These are phyloP conservation scores for Dryocosmus kuriphilus DNA, from an alignment of 2,888 invertebrate genomes.

Conservation along the genomic window DNA sequence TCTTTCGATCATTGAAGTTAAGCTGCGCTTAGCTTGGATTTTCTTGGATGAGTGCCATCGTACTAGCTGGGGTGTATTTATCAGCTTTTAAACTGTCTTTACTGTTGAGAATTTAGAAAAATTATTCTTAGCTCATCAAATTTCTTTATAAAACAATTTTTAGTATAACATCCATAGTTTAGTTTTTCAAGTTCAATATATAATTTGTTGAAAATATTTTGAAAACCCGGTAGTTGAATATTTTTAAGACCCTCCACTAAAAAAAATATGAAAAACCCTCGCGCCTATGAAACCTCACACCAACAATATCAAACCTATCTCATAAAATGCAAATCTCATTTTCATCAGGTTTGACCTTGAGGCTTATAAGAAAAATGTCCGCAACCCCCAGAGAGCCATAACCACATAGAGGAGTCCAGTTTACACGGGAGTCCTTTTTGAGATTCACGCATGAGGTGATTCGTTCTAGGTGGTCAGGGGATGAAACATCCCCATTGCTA, in stretches of 20 bases:
- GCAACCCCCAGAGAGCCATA: neutral
- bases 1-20: too few relatives aligned
- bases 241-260: neutral
- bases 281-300: neutral
- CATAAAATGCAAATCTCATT: constrained; percentile 2
- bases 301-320: neutral
- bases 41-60: too few relatives aligned
- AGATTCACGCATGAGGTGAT: constrained; percentile 36
- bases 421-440: constrained; percentile 16
- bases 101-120: too few relatives aligned
- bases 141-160: too few relatives aligned
- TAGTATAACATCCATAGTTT: too few relatives aligned
- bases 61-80: too few relatives aligned
- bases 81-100: too few relatives aligned
- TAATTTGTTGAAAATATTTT: too few relatives aligned
- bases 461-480: constrained; percentile 41
- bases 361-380: neutral
- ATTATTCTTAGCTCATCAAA: too few relatives aligned
- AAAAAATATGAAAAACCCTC: neutral
- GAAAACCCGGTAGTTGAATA: too few relatives aligned
- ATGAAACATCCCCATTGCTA: constrained; percentile 45
- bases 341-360: constrained; percentile 1
- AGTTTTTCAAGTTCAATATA: too few relatives aligned
- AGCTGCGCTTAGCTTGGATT: too few relatives aligned
- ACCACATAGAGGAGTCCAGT: constrained; percentile 4